A percentile compares a stretch with the other conserved stretches of the same genome.
These are phyloP conservation scores for Pocota personata DNA, from an alignment of 2,888 invertebrate genomes.

Conservation along the genomic window DNA sequence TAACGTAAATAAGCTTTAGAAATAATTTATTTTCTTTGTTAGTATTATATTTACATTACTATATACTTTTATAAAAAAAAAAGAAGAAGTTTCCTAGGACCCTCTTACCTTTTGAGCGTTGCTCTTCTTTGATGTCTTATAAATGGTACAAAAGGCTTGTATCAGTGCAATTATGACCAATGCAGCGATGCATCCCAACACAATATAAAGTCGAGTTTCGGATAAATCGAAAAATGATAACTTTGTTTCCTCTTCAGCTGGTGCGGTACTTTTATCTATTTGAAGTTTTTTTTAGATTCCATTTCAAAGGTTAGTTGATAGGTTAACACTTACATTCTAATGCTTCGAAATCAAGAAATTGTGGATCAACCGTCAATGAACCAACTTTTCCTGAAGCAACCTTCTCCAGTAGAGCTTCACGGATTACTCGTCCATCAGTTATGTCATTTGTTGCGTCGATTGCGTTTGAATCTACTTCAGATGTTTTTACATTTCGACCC, in stretches of 20 bases:
- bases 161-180: constrained; percentile 90
- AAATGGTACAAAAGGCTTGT: constrained; percentile 93
- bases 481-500: constrained; percentile 82
- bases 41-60: constrained; percentile 13
- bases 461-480: constrained; percentile 73
- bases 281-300: neutral
- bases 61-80: neutral
- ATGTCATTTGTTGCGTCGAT: constrained; percentile 74
- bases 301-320: neutral
- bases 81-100: neutral
- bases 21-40: constrained; percentile 74
- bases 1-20: constrained; percentile 83
- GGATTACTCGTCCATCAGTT: constrained; percentile 80
- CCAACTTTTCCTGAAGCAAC: constrained; percentile 90
- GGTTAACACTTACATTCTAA: constrained; percentile 86
- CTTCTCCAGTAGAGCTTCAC: constrained; percentile 87
- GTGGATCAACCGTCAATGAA: constrained; percentile 91
- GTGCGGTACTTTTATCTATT: constrained; percentile 74
- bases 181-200: constrained; percentile 91
- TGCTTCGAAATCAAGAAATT: constrained; percentile 89
- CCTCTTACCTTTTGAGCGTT: constrained; percentile 87
- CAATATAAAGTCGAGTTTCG: constrained; percentile 90
- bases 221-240: constrained; percentile 86
- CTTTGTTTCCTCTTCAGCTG: constrained; percentile 81
- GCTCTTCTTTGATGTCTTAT: constrained; percentile 86